Conservation (phyloP, 2,797 vertebrate species). For the Danio tinwini region DNA sequence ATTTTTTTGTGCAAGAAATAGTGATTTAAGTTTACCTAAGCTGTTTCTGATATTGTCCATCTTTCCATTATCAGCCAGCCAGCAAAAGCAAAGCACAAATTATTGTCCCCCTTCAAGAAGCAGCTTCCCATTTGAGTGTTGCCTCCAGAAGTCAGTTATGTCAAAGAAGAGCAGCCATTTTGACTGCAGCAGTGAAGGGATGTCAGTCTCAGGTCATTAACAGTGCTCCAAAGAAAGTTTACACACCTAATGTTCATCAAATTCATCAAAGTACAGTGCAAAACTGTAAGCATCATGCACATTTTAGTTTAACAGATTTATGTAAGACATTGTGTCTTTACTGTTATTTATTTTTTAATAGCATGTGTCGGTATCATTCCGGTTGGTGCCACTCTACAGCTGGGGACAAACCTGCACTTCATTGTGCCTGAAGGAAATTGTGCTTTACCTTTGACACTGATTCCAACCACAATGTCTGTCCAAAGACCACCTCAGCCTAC, state of each 20-base stretch:
- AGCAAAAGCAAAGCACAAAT: slow-evolving; percentile 71
- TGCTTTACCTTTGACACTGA: slow-evolving; percentile 68
- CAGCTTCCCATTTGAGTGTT: slow-evolving; percentile 27
- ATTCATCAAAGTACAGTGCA: slow-evolving; percentile 57
- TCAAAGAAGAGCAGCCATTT: slow-evolving; percentile 67
- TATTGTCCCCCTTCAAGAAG: slow-evolving; percentile 67
- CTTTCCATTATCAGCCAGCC: slow-evolving; percentile 45
- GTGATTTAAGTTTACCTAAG: neutral
- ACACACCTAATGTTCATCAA: slow-evolving; percentile 35
- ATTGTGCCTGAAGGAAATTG: slow-evolving; percentile 76
- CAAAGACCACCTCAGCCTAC: slow-evolving; percentile 42
- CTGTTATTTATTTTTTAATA: slow-evolving; percentile 46
- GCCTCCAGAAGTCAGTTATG: slow-evolving; percentile 52
- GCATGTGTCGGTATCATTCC: slow-evolving; percentile 72
- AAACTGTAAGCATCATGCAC: slow-evolving; percentile 66
- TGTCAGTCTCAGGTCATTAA: slow-evolving; percentile 70
- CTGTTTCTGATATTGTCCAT: neutral
- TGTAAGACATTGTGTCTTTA: neutral
- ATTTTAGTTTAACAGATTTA: neutral
- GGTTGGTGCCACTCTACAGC: slow-evolving; percentile 69
- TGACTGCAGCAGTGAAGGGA: slow-evolving; percentile 67
- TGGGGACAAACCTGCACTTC: slow-evolving; percentile 76
- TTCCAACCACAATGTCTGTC: slow-evolving; percentile 56
- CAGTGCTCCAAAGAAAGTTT: slow-evolving; percentile 62
- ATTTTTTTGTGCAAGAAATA: neutral